Conservation (phyloP, 2,888 invertebrate genomes). For the Pterostichus niger region DNA sequence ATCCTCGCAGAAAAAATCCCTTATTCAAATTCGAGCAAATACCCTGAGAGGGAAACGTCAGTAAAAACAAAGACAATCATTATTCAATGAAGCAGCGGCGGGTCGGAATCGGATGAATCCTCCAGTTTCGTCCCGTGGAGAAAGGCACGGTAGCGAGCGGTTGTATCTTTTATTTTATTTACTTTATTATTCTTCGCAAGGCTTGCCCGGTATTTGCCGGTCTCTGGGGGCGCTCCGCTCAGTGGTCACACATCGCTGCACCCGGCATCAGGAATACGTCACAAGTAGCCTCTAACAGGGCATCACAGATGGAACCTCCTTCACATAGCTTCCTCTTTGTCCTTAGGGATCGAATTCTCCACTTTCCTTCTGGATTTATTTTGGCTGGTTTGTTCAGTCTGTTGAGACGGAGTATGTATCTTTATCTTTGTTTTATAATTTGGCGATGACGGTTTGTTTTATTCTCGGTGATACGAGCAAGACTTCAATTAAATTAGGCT, state of each 20-base stretch:
- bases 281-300: conserved; percentile 3
- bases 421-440: conserved; percentile 2
- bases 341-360: conserved; percentile 8
- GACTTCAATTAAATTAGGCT: no score
- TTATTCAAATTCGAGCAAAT: conserved; percentile 12
- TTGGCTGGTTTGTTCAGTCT: neutral
- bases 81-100: conserved; percentile 7
- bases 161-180: conserved; percentile 33
- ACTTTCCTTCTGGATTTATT: neutral
- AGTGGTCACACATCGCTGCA: conserved; percentile 35
- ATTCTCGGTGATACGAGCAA: no score
- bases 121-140: neutral
- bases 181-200: conserved; percentile 25
- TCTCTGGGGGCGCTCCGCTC: conserved; percentile 3
- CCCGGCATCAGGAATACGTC: conserved; percentile 16
- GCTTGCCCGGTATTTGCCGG: conserved; percentile 2
- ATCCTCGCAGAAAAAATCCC: neutral
- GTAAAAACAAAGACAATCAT: conserved; percentile 24
- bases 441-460: no score
- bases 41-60: conserved; percentile 15
- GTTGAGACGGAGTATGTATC: neutral
- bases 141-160: neutral
- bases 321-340: neutral
- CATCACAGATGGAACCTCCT: neutral
- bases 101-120: neutral